Percentiles rank a stretch among this genome's conserved stretches.
These are phyloP conservation scores for Propithecus deckenii DNA, from an alignment of 2,797 vertebrate species.

Conservation along the genomic window DNA sequence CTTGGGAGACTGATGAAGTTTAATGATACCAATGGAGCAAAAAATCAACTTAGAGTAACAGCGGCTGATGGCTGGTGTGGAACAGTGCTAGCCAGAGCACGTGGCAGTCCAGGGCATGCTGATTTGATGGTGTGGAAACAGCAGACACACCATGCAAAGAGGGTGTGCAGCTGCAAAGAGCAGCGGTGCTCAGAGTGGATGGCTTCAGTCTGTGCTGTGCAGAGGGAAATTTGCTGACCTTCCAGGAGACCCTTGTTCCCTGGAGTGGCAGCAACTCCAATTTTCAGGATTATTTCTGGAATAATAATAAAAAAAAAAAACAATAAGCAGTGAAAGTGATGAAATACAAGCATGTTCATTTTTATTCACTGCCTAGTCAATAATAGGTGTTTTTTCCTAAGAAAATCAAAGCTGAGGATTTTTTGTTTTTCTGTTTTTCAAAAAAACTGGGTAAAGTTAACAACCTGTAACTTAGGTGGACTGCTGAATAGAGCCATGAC, in stretches of 20 bases:
- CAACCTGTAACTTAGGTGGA: background rate
- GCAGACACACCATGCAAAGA: background rate
- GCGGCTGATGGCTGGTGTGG: background rate
- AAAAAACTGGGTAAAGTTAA: background rate
- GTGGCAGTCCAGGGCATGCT: background rate
- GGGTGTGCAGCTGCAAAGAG: background rate
- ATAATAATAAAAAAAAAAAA: background rate
- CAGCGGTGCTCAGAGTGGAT: accelerated
- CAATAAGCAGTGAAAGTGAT: background rate
- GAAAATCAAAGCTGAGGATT: background rate
- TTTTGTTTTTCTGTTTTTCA: background rate
- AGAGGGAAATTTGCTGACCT: background rate
- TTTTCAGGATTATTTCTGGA: background rate
- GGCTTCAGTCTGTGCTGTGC: background rate
- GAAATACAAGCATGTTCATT: background rate
- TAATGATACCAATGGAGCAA: constrained; percentile 5
- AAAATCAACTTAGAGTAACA: background rate
- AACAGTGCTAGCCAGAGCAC: background rate
- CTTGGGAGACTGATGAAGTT: constrained; percentile 27
- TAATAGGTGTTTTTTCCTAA: background rate
- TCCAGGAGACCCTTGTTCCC: background rate
- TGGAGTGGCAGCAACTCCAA: background rate
- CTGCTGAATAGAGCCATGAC: background rate
- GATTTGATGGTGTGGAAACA: background rate
- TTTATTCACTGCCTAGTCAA: background rate